Evolutionary conservation across 2,888 invertebrate species (phyloP), one percentile per base, ranked within the genome.

Genomic region (Hyposoter didymator): DNA sequence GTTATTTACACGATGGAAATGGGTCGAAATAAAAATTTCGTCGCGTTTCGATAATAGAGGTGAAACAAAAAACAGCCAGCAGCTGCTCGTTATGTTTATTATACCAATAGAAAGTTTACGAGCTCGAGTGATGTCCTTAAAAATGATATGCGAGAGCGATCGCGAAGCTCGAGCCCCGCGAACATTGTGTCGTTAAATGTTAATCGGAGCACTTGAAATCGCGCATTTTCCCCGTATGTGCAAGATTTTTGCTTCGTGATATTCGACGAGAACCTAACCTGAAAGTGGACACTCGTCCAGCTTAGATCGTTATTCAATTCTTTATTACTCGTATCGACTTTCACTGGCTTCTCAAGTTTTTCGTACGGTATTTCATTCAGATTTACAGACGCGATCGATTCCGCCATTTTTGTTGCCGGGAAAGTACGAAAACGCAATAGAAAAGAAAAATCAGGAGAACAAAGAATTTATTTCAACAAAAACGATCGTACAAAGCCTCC

Each of bases 101-200:
- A 86, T 88, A 88, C 89, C 89, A 90, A 91, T 92, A 91, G 91
- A 91, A 91, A 92, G 91, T 90, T 88, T 75, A 87, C 88, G 87
- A 87, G 62, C 74, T 35, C 49, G n/a, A 69, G 64, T 62, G 55
- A 70, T 32, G 67, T 78, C 17, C 39, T 69, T 55, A n/a, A 55
- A 45, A 59, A 43, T 47, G 22, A 67, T 49, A 49, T 45, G 14
- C 43, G 52, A 45, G 70, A 52, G 14, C 55, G 75, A 84, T 72
- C 45, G 28, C 19, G 7, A 45, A 59, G n/a, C 52, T 55, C 43
- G 52, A 52, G 47, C 6, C 17, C 14, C 39, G 64, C 62, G 47
- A 62, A 62, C 32, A 43, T 67, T 22, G 49, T 52, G 19, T 39
- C 43, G 67, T 49, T 64, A n/a, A 49, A 75, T 35, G 12, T 39